These are phyloP conservation scores for Polymixis flavicincta DNA, from an alignment of 2,888 invertebrate species.

Conservation along the genomic window DNA sequence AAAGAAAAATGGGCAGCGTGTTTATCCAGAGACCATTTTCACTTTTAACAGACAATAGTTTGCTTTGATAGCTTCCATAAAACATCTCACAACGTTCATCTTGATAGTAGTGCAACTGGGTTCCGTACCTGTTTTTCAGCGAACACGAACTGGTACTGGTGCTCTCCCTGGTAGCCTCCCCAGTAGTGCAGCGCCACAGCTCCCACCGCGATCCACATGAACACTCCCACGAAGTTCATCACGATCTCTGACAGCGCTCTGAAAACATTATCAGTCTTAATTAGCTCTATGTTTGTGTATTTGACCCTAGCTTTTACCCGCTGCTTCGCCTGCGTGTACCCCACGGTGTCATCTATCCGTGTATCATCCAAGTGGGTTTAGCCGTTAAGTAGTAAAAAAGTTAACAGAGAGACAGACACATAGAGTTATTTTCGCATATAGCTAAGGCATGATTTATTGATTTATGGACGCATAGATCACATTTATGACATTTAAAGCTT, in stretches of 20 bases:
- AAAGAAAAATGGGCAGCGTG: background rate
- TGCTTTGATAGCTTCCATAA: no score
- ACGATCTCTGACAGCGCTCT: conserved; percentile 95
- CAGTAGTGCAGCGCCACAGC: conserved; percentile 97
- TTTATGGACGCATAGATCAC: no score
- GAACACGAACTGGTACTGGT: conserved; percentile 93
- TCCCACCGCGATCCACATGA: conserved; percentile 96
- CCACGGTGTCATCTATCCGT: no score
- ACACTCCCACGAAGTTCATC: conserved; percentile 96
- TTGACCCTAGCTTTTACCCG: no score
- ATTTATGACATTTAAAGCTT: no score
- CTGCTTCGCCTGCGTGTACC: no score
- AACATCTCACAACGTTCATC: background rate
- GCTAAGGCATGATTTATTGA: no score
- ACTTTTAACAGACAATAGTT: background rate
- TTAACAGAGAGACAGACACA: no score
- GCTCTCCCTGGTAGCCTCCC: conserved; percentile 96
- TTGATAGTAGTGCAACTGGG: background rate
- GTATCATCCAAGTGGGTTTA: no score
- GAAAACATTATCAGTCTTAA: conserved; percentile 57
- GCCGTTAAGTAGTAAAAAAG: no score
- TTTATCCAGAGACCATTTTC: background rate
- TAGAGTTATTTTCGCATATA: no score
- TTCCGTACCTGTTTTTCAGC: conserved; percentile 92
- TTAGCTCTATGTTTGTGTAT: background rate